These are phyloP conservation scores for Acanthiza pusilla DNA, from an alignment of 2,797 vertebrate species.

Conservation along the genomic window DNA sequence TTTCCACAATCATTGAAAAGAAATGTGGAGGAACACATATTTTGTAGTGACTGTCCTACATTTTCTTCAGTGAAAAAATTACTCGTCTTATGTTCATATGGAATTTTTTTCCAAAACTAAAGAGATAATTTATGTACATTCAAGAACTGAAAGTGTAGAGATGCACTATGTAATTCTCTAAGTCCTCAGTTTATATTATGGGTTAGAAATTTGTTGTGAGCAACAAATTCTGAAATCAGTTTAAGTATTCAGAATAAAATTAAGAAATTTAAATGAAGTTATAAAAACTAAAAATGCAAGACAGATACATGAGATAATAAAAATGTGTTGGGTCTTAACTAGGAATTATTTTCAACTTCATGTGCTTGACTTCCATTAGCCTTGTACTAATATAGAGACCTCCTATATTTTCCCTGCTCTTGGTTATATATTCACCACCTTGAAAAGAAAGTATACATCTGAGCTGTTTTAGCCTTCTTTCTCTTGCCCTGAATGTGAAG, in stretches of 20 bases:
- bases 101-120: background rate
- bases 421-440: background rate
- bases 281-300: background rate
- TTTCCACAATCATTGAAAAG: background rate
- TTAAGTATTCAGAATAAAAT: background rate
- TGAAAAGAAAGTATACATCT: background rate
- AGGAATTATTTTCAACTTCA: background rate
- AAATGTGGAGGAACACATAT: fast-evolving
- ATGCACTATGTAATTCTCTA: background rate
- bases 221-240: background rate
- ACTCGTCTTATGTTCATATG: background rate
- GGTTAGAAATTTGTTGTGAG: background rate
- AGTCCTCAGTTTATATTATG: fast-evolving
- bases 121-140: background rate
- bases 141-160: background rate
- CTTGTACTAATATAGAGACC: background rate
- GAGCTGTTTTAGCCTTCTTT: background rate
- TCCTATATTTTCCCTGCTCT: background rate
- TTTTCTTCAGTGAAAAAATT: background rate
- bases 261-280: background rate
- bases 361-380: fast-evolving
- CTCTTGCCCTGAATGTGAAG: background rate
- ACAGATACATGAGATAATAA: background rate
- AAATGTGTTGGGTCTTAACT: background rate
- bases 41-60: background rate